Conservation (phyloP, 2,888 invertebrate genomes). For the Steromphala cineraria region DNA sequence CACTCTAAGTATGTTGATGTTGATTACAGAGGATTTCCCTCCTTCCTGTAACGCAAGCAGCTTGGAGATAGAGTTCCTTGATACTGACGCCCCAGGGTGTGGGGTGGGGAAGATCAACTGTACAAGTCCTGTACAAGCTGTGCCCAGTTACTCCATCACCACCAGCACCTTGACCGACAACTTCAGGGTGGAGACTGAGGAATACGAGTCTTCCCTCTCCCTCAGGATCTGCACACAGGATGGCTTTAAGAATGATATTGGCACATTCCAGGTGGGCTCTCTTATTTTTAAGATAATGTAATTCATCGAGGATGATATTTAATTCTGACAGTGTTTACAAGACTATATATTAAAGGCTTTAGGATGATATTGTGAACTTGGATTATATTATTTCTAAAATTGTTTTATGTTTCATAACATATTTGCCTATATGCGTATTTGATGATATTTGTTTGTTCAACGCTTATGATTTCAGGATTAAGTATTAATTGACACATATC, state of each 20-base stretch:
- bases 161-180: background rate
- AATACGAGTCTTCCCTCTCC: background rate
- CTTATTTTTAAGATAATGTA: too few species aligned
- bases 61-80: background rate
- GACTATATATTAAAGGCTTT: too few species aligned
- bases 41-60: background rate
- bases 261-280: background rate
- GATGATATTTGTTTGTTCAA: too few species aligned
- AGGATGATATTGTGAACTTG: too few species aligned
- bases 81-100: background rate
- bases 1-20: background rate
- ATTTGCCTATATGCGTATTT: too few species aligned
- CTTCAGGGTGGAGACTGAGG: background rate
- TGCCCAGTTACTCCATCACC: background rate
- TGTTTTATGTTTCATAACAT: too few species aligned
- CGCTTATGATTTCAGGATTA: too few species aligned
- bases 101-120: background rate
- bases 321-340: too few species aligned
- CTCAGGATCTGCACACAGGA: background rate
- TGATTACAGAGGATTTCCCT: background rate
- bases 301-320: too few species aligned
- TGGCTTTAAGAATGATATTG: background rate
- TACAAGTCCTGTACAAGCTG: background rate
- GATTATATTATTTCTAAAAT: background rate
- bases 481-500: too few species aligned